phyloP scores from a whole-genome alignment of 2,113 vertebrate genomes.

The Pseudorasbora parva region DNA sequence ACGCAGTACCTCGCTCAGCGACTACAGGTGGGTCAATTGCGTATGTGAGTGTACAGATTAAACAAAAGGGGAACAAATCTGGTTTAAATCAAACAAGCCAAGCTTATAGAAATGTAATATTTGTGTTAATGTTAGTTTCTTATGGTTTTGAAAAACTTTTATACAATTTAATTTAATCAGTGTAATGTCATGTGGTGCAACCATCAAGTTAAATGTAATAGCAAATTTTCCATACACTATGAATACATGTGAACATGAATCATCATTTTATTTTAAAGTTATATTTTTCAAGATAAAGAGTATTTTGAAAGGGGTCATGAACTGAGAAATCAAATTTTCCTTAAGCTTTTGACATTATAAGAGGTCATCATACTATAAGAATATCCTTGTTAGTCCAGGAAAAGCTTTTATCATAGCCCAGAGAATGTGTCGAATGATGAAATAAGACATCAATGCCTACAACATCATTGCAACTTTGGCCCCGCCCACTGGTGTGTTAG shows the following conservation, averaged over 20 bases:
- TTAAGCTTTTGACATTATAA: no score
- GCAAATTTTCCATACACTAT: neutral
- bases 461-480: no score
- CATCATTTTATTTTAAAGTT: neutral
- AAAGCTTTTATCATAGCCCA: no score
- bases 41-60: neutral
- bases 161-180: neutral
- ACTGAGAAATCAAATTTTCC: no score
- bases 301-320: no score
- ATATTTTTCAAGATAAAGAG: no score
- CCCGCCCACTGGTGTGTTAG: no score
- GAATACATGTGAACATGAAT: neutral
- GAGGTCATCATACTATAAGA: no score
- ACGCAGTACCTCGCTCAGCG: constrained; percentile 88
- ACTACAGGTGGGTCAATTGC: constrained; percentile 39
- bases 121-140: neutral
- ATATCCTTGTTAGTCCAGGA: no score
- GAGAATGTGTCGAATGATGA: no score
- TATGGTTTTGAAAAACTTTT: neutral
- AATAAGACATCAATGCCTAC: no score
- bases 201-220: neutral
- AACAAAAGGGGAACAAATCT: neutral
- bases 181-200: neutral
- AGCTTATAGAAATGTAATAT: neutral
- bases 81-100: neutral